Percentiles rank a stretch among this genome's conserved stretches.
Conservation (phyloP, 2,797 vertebrate genomes). For the Xiphophorus birchmanni region DNA sequence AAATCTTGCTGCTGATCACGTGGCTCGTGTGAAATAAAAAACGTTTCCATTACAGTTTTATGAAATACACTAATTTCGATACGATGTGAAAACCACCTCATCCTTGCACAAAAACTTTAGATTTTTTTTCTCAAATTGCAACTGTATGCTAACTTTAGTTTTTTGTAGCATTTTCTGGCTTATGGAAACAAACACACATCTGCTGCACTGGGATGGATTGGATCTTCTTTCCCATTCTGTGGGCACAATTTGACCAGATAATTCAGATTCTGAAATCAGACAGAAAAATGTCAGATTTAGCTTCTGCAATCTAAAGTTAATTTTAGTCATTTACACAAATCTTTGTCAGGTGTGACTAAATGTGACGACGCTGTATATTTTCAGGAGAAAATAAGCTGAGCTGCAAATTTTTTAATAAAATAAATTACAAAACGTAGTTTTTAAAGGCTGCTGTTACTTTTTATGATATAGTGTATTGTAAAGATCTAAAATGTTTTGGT, state of each 20-base stretch:
- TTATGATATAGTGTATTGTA: neutral
- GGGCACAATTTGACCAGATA: neutral
- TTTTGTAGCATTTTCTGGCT: neutral
- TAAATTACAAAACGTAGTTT: neutral
- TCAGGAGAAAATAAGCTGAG: neutral
- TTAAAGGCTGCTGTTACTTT: neutral
- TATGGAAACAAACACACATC: neutral
- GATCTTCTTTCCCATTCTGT: neutral
- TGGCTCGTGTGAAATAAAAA: no score
- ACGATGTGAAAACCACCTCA: no score
- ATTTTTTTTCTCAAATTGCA: no score
- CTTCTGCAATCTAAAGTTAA: neutral
- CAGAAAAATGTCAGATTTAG: neutral
- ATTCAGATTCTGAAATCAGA: neutral
- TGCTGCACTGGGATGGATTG: no score
- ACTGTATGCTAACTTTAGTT: neutral
- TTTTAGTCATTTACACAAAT: neutral
- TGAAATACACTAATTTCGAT: no score
- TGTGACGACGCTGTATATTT: neutral
- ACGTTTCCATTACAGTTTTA: no score
- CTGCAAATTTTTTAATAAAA: neutral
- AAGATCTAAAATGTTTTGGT: neutral
- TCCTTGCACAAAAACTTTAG: no score
- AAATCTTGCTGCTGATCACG: no score
- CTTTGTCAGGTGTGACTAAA: neutral